A percentile compares a stretch with the other conserved stretches of the same genome.
Evolutionary conservation across 2,888 invertebrate genomes (phyloP).

Genomic region (Eilema sororculum): DNA sequence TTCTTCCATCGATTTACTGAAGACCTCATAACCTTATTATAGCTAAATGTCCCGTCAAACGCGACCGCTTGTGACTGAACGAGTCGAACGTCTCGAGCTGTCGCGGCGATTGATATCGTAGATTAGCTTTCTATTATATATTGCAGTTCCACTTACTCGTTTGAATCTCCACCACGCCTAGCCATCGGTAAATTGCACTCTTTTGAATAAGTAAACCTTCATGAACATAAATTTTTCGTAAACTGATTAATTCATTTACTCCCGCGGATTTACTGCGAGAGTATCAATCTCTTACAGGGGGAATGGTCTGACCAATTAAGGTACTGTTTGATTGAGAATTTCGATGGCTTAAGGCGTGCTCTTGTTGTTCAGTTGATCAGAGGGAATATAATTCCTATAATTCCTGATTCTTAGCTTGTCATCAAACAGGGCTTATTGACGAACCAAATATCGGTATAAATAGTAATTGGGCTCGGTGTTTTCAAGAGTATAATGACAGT

Average conservation of each 20-base stretch:
- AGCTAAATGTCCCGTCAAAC: conserved; percentile 9
- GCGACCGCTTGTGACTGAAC: conserved; percentile 36
- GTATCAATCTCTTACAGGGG: too few relatives aligned
- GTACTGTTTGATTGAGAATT: too few relatives aligned
- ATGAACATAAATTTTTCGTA: background rate
- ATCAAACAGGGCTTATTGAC: too few relatives aligned
- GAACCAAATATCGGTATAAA: background rate
- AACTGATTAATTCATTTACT: too few relatives aligned
- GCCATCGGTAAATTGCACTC: conserved; percentile 42
- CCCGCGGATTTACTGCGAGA: too few relatives aligned
- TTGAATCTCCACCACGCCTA: conserved; percentile 29
- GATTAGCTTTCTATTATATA: conserved; percentile 63
- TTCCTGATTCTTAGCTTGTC: too few relatives aligned
- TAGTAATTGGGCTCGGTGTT: background rate
- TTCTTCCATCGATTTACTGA: background rate
- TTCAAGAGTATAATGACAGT: background rate
- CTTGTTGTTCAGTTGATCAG: too few relatives aligned
- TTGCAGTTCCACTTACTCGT: conserved; percentile 21
- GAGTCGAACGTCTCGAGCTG: conserved; percentile 29
- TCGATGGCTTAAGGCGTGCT: too few relatives aligned
- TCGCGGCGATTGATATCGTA: conserved; percentile 55
- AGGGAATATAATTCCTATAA: too few relatives aligned
- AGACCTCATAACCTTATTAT: background rate
- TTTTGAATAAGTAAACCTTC: conserved; percentile 30
- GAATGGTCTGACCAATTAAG: too few relatives aligned